Evolutionary conservation across 2,113 vertebrate genomes (phyloP).

Genomic region (Isurus oxyrinchus): DNA sequence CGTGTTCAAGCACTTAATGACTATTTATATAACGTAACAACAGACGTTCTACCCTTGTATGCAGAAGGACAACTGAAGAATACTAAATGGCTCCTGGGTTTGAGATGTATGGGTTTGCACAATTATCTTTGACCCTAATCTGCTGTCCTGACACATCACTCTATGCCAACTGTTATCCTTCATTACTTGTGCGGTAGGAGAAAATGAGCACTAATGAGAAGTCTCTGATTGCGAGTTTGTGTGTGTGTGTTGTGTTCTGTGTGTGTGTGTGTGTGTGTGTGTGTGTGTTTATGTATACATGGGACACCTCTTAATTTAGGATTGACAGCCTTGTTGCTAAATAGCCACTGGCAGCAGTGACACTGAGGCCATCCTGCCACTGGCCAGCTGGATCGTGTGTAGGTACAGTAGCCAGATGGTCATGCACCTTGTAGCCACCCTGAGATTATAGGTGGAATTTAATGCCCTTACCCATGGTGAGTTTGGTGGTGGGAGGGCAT

Average conservation of each 20-base stretch:
- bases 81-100: background rate
- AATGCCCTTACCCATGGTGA: background rate
- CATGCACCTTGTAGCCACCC: background rate
- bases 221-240: background rate
- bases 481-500: background rate
- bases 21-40: constrained; percentile 16
- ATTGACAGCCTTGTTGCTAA: background rate
- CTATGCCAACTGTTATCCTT: background rate
- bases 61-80: background rate
- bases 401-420: background rate
- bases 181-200: background rate
- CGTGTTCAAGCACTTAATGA: background rate
- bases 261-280: background rate
- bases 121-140: constrained; percentile 18
- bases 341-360: too few species aligned
- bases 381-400: background rate
- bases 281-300: too few species aligned
- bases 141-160: background rate
- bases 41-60: background rate
- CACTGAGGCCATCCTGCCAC: background rate
- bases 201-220: background rate
- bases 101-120: background rate
- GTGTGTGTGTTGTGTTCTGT: background rate
- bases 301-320: background rate
- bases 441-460: background rate